Evolutionary conservation across 2,797 vertebrate genomes (phyloP).

Genomic region (Coregonus ussuriensis): DNA sequence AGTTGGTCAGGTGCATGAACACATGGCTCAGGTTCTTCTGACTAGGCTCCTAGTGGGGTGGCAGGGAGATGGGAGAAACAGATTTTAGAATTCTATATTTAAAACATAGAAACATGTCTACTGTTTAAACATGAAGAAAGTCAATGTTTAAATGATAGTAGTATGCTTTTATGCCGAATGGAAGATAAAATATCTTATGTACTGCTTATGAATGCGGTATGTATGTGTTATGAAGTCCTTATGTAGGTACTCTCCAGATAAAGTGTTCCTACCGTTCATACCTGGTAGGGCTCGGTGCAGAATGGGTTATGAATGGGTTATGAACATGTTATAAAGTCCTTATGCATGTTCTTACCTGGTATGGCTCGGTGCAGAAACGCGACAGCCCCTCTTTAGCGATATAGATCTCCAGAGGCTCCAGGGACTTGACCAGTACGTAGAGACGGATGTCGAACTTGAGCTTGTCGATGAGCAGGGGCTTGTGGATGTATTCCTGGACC

Average conservation of each 20-base stretch:
- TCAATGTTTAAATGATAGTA: too few species aligned
- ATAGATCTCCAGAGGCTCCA: conserved; percentile 95
- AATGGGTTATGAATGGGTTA: not conserved
- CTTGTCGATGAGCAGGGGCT: conserved; percentile 93
- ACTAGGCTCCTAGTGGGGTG: conserved; percentile 79
- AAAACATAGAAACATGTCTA: too few species aligned
- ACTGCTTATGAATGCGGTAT: too few species aligned
- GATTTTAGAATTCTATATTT: not conserved
- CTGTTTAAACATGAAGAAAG: too few species aligned
- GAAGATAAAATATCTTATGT: too few species aligned
- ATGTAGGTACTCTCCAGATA: not conserved
- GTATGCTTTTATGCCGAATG: too few species aligned
- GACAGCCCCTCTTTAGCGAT: conserved; percentile 96
- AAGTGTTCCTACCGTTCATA: not conserved
- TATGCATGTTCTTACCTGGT: conserved; percentile 72
- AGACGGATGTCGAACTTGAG: conserved; percentile 98
- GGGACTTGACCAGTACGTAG: conserved; percentile 91
- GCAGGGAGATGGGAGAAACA: not conserved
- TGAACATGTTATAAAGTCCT: not conserved
- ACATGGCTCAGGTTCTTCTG: conserved; percentile 91
- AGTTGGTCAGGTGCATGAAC: conserved; percentile 98
- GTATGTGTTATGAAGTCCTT: too few species aligned
- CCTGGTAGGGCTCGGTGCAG: not conserved
- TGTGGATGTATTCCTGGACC: conserved; percentile 95
- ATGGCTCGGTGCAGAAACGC: conserved; percentile 96